Evolutionary conservation across 2,888 invertebrate species (phyloP), one percentile per base, ranked within the genome.

Genomic region (Tipula vernalis): DNA sequence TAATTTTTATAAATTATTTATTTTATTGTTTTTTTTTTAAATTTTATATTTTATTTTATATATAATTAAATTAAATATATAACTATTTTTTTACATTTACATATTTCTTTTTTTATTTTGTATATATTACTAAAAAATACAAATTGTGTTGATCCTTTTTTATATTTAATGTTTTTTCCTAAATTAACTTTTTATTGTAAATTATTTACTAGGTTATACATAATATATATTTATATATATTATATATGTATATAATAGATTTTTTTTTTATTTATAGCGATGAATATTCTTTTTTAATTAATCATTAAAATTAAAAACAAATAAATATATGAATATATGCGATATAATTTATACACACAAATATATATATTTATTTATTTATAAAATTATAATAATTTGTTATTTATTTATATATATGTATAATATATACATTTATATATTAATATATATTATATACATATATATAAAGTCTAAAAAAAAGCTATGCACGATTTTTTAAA

Each of bases 71-170:
- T 84, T 84, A 84, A 84, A 84, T 84, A 84, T 84, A 84, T 84
- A 84, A 84, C 41, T 84, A 84, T 39, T 84, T 84, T n/a, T 39
- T 84, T 84, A 84, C 84, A 84, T 84, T 84, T 84, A 84, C 41
- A 84, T 84, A 39, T 84, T 84, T n/a, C 8, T 51, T 71, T 71
- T 10, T 13, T 71, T 28, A 28, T 28, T 10, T 71, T 84, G 41
- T 84, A 84, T 41, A 84, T 84, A 84, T 84, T 84, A 84, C 84
- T 84, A 84, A 84, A 84, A 84, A 84, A 84, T 84, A 84, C 84
- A 84, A 84, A 84, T 84, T 84, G 39, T 84, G 84, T 84, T 84
- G 84, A 84, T 84, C 36, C 84, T 84, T 84, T 84, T 84, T 84
- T 84, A 83, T 84, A 84, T 41, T 84, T 84, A 15, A 39, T 36